Conservation (phyloP, 2,888 invertebrate species). For the Nineta flava region DNA sequence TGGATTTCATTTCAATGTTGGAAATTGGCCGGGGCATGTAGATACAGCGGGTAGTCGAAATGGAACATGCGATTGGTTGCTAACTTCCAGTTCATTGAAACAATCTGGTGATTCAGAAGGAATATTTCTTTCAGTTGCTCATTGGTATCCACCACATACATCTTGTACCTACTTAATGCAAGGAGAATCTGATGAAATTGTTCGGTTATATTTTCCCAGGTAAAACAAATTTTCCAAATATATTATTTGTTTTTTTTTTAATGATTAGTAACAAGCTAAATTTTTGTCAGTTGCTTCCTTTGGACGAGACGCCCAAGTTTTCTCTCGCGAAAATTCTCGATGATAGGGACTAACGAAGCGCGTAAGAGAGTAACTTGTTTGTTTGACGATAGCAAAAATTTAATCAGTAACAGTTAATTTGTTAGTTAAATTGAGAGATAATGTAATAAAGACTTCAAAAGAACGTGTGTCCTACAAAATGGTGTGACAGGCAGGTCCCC, state of each 20-base stretch:
- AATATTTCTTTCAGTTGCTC: slow-evolving; percentile 79
- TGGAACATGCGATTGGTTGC: slow-evolving; percentile 77
- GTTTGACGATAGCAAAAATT: too few species aligned
- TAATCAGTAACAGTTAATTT: too few species aligned
- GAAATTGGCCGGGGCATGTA: slow-evolving; percentile 86
- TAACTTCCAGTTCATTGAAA: slow-evolving; percentile 65
- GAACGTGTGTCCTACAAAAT: not conserved
- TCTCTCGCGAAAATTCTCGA: too few species aligned
- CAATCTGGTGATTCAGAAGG: slow-evolving; percentile 71
- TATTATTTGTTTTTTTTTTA: not conserved
- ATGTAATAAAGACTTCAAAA: too few species aligned
- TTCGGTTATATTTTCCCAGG: slow-evolving; percentile 80
- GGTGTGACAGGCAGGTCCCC: too few species aligned
- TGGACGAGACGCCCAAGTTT: too few species aligned
- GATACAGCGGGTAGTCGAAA: slow-evolving; percentile 76
- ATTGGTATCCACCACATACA: slow-evolving; percentile 89
- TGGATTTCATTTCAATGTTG: slow-evolving; percentile 89
- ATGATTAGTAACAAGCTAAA: too few species aligned
- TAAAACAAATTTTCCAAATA: slow-evolving; percentile 19
- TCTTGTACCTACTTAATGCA: slow-evolving; percentile 83
- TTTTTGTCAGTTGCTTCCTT: not conserved
- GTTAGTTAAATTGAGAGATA: too few species aligned
- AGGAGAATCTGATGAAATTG: slow-evolving; percentile 73
- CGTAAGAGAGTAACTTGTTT: too few species aligned
- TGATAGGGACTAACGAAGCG: too few species aligned